These are phyloP conservation scores for Drosophila pseudoananassae DNA, from an alignment of 1,140 invertebrate species.

Conservation along the genomic window DNA sequence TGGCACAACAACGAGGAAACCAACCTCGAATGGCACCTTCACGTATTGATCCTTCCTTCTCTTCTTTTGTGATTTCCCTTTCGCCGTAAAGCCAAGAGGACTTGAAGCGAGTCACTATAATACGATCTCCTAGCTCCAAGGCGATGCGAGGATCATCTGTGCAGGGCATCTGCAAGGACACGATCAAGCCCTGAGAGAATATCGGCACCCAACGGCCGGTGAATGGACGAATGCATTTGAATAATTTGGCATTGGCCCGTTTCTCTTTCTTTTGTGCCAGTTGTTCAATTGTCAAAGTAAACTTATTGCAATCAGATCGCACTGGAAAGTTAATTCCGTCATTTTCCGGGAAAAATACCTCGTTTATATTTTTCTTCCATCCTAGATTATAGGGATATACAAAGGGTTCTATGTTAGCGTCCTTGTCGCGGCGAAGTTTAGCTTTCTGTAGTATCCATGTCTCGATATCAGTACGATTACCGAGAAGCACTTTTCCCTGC, in stretches of 20 bases:
- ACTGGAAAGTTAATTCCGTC: constrained; percentile 96
- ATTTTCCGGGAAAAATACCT: constrained; percentile 87
- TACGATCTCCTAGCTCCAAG: constrained; percentile 88
- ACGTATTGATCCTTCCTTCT: constrained; percentile 32
- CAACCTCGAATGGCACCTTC: constrained; percentile 87
- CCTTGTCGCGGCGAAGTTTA: constrained; percentile 85
- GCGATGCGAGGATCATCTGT: constrained; percentile 93
- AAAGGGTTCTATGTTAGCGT: constrained; percentile 86
- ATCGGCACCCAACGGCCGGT: constrained; percentile 91
- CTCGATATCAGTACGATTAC: constrained; percentile 97
- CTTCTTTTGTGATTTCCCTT: constrained; percentile 80
- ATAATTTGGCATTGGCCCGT: constrained; percentile 89
- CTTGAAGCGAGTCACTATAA: constrained; percentile 92
- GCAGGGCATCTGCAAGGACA: constrained; percentile 90
- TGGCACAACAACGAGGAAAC: constrained; percentile 91
- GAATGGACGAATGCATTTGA: constrained; percentile 87
- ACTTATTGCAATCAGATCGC: constrained; percentile 91
- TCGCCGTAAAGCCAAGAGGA: constrained; percentile 95
- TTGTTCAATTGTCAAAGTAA: constrained; percentile 95
- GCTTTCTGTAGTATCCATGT: constrained; percentile 97
- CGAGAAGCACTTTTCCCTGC: constrained; percentile 92
- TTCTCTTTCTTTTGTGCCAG: constrained; percentile 95
- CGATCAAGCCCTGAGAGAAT: constrained; percentile 88
- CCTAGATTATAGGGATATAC: constrained; percentile 96
- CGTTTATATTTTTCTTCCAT: constrained; percentile 85